Evolutionary conservation across 2,797 vertebrate genomes (phyloP), one percentile per base, ranked within the genome.

Genomic region (Chaenodraco wilsoni): DNA sequence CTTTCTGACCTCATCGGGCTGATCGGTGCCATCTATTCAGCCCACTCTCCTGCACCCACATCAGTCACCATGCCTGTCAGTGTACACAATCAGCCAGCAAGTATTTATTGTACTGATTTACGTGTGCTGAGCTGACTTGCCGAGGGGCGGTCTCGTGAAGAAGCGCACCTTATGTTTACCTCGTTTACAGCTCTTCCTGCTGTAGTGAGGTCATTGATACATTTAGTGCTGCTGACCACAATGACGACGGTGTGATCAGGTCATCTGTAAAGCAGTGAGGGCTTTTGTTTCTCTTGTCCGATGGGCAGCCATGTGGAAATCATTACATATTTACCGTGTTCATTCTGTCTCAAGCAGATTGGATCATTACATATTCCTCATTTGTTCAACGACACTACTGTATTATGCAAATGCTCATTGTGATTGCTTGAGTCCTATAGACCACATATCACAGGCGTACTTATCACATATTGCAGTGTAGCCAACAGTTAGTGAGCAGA

Each of bases 401-500:
- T 87, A 87, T 92, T 91, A 90, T 90, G 87, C 88, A 92, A 92
- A 94, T 92, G 84, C 78, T 89, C 45, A 86, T 86, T 89, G 76
- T 89, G 91, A 93, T 92, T 87, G 90, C 57, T 91, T 87, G 87
- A 90, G 87, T 82, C 84, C 81, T 81, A 82, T 72, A 82, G 82
- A 90, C 87, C 85, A 87, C 87, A 90, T 90, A 91, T 92, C 83
- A 90, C 78, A 69, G 84, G 62, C 50, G 23, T 81, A 83, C 88
- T 89, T 89, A 86, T 84, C 83, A 74, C 88, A 86, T 86, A 81
- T 84, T 80, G 86, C 84, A 56, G 71, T 89, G 88, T 90, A 87
- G 89, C 91, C 91, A 93, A 92, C 89, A 89, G 89, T 92, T 90
- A 93, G 90, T 90, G 92, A 91, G 89, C 87, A 91, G 90, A 81